Evolutionary conservation across 2,888 invertebrate genomes (phyloP).

Genomic region (Synanthedon andrenaeformis): DNA sequence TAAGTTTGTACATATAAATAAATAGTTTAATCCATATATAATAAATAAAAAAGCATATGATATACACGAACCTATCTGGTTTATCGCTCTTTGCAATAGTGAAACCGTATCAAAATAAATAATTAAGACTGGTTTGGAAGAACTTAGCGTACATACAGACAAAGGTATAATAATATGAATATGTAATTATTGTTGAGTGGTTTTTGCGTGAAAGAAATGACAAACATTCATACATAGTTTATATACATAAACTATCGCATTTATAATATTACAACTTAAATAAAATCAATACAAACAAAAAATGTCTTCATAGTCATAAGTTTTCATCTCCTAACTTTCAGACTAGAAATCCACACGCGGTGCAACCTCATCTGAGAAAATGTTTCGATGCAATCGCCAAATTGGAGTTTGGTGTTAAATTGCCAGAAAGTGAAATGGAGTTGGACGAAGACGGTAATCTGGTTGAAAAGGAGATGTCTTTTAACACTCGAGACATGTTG

Average conservation of each 20-base stretch:
- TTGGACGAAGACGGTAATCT: constrained; percentile 61
- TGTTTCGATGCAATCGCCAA: constrained; percentile 88
- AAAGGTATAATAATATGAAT: no score
- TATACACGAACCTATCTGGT: not conserved
- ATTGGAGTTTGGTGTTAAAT: constrained; percentile 78
- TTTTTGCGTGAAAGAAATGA: no score
- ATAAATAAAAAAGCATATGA: not conserved
- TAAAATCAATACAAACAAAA: no score
- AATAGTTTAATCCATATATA: not conserved
- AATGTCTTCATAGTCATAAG: no score
- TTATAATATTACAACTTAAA: no score
- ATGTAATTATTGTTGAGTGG: no score
- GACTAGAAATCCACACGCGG: constrained; percentile 89
- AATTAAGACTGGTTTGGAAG: no score
- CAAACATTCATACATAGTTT: no score
- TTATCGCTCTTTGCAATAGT: no score
- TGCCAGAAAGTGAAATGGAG: constrained; percentile 63
- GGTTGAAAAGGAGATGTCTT: constrained; percentile 56
- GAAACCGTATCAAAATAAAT: no score
- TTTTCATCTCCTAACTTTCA: constrained; percentile 18
- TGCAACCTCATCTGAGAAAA: constrained; percentile 90
- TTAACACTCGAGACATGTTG: constrained; percentile 43
- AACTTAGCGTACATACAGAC: no score
- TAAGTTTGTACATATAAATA: constrained; percentile 18
- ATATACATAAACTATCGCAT: no score